Conservation (phyloP, 2,797 vertebrate species). For the Glyptemys insculpta region DNA sequence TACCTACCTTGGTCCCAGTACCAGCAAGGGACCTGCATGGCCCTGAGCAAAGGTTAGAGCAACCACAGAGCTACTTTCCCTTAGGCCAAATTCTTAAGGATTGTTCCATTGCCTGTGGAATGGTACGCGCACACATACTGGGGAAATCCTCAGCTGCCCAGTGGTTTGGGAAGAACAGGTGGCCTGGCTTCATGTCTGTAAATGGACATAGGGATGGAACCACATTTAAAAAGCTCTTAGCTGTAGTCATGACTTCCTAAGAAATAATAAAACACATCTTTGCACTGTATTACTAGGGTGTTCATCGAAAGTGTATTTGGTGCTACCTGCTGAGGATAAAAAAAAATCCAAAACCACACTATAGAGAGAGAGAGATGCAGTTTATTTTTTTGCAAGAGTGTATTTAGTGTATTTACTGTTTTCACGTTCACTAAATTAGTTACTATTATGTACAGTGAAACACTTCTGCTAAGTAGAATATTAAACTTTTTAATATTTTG, state of each 20-base stretch:
- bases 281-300: neutral
- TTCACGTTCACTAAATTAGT: neutral
- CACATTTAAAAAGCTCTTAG: neutral
- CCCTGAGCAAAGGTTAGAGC: neutral
- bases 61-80: neutral
- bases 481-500: neutral
- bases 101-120: neutral
- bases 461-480: neutral
- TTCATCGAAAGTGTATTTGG: slow-evolving; percentile 47
- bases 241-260: neutral
- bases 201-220: neutral
- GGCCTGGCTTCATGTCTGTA: neutral
- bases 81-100: neutral
- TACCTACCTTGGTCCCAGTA: neutral
- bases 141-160: neutral
- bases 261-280: neutral
- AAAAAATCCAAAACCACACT: slow-evolving; percentile 31
- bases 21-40: neutral
- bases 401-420: neutral
- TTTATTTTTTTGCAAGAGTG: neutral
- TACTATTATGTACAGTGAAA: neutral
- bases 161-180: neutral
- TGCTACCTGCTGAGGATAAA: slow-evolving; percentile 74
- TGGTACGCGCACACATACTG: fast-evolving
- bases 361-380: neutral